phyloP scores from a whole-genome alignment of 2,113 vertebrate genomes.

The Ceuthmochares aereus region DNA sequence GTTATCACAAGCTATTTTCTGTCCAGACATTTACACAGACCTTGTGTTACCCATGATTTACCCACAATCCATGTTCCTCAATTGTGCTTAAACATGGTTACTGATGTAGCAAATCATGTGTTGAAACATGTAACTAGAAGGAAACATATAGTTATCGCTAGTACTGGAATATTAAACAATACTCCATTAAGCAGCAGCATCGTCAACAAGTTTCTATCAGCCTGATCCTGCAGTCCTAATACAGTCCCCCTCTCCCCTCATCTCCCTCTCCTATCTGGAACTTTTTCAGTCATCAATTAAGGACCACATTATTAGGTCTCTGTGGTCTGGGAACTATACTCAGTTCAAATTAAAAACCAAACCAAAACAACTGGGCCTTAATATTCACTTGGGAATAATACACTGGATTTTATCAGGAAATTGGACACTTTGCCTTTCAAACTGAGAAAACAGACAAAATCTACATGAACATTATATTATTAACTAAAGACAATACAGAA shows the following conservation, averaged over 20 bases:
- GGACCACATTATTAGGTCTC: background rate
- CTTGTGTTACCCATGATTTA: slow-evolving; percentile 45
- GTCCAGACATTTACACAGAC: slow-evolving; percentile 54
- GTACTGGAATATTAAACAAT: slow-evolving; percentile 37
- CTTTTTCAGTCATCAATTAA: background rate
- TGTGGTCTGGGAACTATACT: background rate
- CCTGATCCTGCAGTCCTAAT: background rate
- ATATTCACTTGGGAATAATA: background rate
- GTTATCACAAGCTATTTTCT: slow-evolving; percentile 60
- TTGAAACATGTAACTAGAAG: slow-evolving; percentile 18
- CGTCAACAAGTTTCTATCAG: slow-evolving; percentile 28
- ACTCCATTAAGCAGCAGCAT: background rate
- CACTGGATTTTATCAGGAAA: background rate
- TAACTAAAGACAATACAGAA: background rate
- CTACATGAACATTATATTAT: background rate
- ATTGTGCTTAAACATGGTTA: slow-evolving; percentile 31
- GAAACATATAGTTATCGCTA: background rate
- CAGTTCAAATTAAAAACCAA: background rate
- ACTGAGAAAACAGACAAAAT: background rate
- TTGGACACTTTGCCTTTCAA: background rate
- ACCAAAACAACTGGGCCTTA: background rate
- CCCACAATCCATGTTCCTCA: slow-evolving; percentile 6
- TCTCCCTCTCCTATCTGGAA: background rate
- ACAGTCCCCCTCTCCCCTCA: background rate
- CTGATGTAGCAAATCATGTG: slow-evolving; percentile 42